Evolutionary conservation across 1,140 invertebrate species (phyloP).

Genomic region (Pachypeltis micranthus): DNA sequence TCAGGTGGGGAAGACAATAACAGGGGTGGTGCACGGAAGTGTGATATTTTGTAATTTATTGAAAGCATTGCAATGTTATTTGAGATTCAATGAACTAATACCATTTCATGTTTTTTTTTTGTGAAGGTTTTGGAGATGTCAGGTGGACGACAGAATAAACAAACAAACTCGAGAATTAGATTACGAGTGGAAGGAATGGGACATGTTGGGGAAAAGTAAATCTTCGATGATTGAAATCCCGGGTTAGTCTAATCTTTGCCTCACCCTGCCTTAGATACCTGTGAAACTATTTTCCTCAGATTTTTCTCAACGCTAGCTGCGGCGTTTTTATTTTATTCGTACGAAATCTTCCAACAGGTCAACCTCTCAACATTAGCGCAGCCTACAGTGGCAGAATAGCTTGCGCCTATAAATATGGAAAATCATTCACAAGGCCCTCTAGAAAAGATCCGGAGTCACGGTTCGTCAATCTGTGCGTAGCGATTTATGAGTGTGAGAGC

Average conservation of each 20-base stretch:
- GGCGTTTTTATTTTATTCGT: no score
- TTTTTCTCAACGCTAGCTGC: no score
- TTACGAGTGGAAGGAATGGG: constrained; percentile 79
- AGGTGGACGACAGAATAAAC: constrained; percentile 37
- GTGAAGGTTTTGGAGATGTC: constrained; percentile 71
- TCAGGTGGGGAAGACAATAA: no score
- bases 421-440: constrained; percentile 67
- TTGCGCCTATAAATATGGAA: constrained; percentile 86
- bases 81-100: no score
- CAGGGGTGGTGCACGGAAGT: no score
- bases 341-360: constrained; percentile 40
- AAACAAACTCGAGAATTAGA: constrained; percentile 43
- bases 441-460: constrained; percentile 67
- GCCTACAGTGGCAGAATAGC: constrained; percentile 95
- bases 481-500: constrained; percentile 99
- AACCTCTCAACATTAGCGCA: constrained; percentile 85
- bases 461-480: constrained; percentile 86
- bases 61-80: no score
- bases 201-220: constrained; percentile 70
- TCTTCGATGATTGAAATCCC: constrained; percentile 78
- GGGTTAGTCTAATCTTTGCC: constrained; percentile 42
- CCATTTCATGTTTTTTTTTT: no score
- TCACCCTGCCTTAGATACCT: no score
- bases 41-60: no score
- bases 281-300: no score